Evolutionary conservation across 1,140 invertebrate genomes (phyloP).

Genomic region (Tetramorium simillimum): DNA sequence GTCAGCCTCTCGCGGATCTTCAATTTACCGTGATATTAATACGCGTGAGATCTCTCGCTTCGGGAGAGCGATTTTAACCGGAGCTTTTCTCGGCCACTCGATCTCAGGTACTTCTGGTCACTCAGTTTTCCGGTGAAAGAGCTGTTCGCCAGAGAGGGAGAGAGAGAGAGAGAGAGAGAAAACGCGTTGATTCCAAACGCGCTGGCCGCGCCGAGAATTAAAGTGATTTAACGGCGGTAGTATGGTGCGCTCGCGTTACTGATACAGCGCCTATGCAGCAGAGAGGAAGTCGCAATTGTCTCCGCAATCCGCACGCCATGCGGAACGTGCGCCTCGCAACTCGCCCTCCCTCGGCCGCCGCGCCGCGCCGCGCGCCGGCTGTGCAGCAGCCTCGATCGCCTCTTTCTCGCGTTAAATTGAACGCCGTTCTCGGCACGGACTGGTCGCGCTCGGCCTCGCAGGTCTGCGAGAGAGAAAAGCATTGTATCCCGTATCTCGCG

Average conservation of each 20-base stretch:
- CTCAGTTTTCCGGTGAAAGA: background rate
- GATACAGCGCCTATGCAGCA: conserved; percentile 54
- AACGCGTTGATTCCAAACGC: background rate
- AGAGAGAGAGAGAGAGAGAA: no score
- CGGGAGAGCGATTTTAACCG: background rate
- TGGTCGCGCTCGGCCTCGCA: background rate
- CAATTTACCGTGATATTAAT: background rate
- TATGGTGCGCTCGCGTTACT: conserved; percentile 20
- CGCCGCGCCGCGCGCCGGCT: background rate
- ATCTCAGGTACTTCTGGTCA: background rate
- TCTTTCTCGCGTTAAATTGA: conserved; percentile 18
- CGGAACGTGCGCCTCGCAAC: conserved; percentile 44
- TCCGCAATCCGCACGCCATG: conserved; percentile 66
- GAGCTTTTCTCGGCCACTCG: background rate
- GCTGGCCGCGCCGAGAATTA: conserved; percentile 3
- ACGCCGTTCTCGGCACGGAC: background rate
- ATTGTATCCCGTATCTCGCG: conserved; percentile 58
- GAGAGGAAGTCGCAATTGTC: conserved; percentile 77
- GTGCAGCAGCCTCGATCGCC: background rate
- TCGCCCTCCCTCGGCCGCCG: background rate
- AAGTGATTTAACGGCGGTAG: conserved; percentile 26
- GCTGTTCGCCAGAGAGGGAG: background rate
- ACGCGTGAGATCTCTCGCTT: background rate
- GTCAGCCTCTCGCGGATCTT: background rate
- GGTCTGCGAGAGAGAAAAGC: conserved; percentile 21